These are phyloP conservation scores for Prionailurus viverrinus DNA, from an alignment of 2,113 vertebrate species.

Conservation along the genomic window DNA sequence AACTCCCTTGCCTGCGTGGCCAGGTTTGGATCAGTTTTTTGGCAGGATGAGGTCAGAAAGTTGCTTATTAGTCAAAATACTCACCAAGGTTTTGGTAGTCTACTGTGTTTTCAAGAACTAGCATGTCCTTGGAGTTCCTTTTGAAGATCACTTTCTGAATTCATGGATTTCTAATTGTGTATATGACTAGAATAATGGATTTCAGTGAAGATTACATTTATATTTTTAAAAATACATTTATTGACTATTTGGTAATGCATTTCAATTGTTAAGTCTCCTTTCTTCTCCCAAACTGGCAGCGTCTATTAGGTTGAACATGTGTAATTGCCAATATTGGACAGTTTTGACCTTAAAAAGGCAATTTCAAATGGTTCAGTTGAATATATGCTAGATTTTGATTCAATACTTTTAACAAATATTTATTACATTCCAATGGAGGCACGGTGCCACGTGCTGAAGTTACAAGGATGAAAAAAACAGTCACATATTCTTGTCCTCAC, in stretches of 20 bases:
- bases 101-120: slow-evolving; percentile 32
- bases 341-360: slow-evolving; percentile 2
- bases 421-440: background rate
- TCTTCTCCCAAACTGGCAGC: background rate
- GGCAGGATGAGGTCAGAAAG: background rate
- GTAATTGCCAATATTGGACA: background rate
- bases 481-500: background rate
- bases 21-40: background rate
- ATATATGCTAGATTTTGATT: background rate
- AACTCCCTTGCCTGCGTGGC: background rate
- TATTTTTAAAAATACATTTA: background rate
- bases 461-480: background rate
- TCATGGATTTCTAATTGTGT: slow-evolving; percentile 32
- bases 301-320: background rate
- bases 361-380: background rate
- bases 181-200: background rate
- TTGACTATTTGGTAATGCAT: background rate
- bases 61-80: background rate
- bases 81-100: background rate
- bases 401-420: background rate
- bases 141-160: slow-evolving; percentile 50
- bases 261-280: background rate
- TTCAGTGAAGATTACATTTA: slow-evolving; percentile 17
- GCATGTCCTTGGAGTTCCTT: slow-evolving; percentile 30
- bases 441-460: background rate